Evolutionary conservation across 2,113 vertebrate species (phyloP).

Genomic region (Paramormyrops kingsleyae): DNA sequence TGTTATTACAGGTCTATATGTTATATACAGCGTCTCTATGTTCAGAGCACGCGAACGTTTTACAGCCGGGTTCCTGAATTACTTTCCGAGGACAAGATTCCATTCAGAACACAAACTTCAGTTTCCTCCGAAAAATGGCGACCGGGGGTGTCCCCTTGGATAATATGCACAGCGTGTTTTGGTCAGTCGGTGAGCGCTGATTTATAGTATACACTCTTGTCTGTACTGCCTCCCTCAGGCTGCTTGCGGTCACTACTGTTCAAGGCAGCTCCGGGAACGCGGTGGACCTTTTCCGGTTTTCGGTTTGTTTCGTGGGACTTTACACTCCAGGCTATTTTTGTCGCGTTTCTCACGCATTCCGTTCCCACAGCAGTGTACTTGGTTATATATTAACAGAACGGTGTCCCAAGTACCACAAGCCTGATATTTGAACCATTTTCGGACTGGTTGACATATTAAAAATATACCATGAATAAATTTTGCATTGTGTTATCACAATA

Average conservation of each 20-base stretch:
- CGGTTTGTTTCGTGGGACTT: not conserved
- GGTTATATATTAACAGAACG: not conserved
- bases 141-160: not conserved
- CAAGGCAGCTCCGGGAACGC: not conserved
- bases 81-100: not conserved
- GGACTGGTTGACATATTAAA: not conserved
- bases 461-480: not conserved
- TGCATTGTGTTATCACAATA: not conserved
- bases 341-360: not conserved
- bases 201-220: not conserved
- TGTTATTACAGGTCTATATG: not conserved
- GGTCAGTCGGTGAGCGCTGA: not conserved
- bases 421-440: not conserved
- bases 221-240: conserved; percentile 4
- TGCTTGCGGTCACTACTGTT: not conserved
- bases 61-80: not conserved
- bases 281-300: not conserved
- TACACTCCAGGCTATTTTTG: not conserved
- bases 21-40: not conserved
- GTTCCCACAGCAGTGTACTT: not conserved
- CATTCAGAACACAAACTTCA: not conserved
- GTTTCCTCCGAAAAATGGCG: not conserved
- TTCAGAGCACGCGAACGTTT: not conserved
- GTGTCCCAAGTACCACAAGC: not conserved
- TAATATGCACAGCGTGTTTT: not conserved